These are phyloP conservation scores for Orussus abietinus DNA, from an alignment of 1,140 invertebrate genomes.

Conservation along the genomic window DNA sequence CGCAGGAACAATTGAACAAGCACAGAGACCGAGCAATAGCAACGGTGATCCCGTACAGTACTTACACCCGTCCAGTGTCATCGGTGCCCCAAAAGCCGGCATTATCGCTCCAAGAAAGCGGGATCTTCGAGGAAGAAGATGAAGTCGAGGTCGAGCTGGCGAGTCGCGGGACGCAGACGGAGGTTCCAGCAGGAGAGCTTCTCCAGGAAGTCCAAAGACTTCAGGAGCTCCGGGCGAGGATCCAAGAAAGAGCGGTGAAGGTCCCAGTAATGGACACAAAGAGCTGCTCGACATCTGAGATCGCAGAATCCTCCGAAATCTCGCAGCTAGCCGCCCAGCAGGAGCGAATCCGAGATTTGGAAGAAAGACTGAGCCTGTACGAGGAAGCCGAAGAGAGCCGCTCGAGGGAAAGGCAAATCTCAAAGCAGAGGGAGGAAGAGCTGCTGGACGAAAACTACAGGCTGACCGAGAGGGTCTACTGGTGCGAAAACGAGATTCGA, in stretches of 20 bases:
- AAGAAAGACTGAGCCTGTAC: constrained; percentile 25
- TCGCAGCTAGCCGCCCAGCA: constrained; percentile 17
- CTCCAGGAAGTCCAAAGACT: constrained; percentile 44
- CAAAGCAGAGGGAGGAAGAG: constrained; percentile 36
- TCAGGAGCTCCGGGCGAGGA: constrained; percentile 39
- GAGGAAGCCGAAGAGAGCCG: constrained; percentile 25
- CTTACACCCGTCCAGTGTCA: constrained; percentile 21
- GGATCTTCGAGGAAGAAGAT: constrained; percentile 50
- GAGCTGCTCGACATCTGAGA: constrained; percentile 10
- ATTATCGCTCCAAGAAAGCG: constrained; percentile 53
- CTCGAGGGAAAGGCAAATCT: constrained; percentile 20
- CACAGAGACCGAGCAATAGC: constrained; percentile 41
- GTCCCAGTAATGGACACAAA: constrained; percentile 25
- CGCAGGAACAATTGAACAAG: constrained; percentile 27
- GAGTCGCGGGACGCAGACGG: constrained; percentile 44
- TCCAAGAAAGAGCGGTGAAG: constrained; percentile 42
- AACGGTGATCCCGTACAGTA: constrained; percentile 43
- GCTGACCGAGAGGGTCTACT: constrained; percentile 30
- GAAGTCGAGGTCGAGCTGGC: constrained; percentile 28
- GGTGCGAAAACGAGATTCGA: constrained; percentile 31
- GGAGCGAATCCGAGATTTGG: constrained; percentile 36
- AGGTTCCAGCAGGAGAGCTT: constrained; percentile 40
- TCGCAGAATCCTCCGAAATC: constrained; percentile 10
- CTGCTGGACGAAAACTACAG: constrained; percentile 37
- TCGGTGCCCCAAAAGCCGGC: constrained; percentile 32